phyloP scores from a whole-genome alignment of 2,888 invertebrate species.

The Athrips mouffetella region DNA sequence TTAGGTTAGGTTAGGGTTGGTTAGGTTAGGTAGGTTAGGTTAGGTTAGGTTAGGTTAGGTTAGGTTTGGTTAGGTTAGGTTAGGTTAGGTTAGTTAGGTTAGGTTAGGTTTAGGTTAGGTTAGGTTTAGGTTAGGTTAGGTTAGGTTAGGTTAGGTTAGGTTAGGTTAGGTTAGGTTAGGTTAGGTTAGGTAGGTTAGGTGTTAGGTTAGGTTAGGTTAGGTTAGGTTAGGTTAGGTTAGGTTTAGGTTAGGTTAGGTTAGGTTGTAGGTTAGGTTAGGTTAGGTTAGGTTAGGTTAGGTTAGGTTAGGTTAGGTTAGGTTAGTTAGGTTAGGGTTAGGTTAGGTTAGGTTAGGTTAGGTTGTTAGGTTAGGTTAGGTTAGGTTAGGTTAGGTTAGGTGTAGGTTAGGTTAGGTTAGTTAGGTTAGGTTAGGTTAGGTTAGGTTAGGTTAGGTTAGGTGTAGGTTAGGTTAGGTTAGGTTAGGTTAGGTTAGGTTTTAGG shows the following conservation, averaged over 20 bases:
- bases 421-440: slow-evolving; percentile 24
- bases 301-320: slow-evolving; percentile 25
- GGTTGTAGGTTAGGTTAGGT: slow-evolving; percentile 13
- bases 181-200: slow-evolving; percentile 21
- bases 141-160: slow-evolving; percentile 23
- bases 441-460: slow-evolving; percentile 19
- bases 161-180: slow-evolving; percentile 22
- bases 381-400: slow-evolving; percentile 21
- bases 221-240: slow-evolving; percentile 24
- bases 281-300: slow-evolving; percentile 21
- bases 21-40: slow-evolving; percentile 23
- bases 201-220: slow-evolving; percentile 22
- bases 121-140: slow-evolving; percentile 22
- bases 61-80: slow-evolving; percentile 23
- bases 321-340: slow-evolving; percentile 25
- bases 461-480: slow-evolving; percentile 16
- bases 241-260: slow-evolving; percentile 20
- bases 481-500: slow-evolving; percentile 12
- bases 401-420: slow-evolving; percentile 23
- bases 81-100: slow-evolving; percentile 23
- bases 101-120: slow-evolving; percentile 22
- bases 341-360: slow-evolving; percentile 30
- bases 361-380: slow-evolving; percentile 24
- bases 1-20: slow-evolving; percentile 23
- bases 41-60: slow-evolving; percentile 21